A percentile compares a stretch with the other conserved stretches of the same genome.
phyloP scores from a whole-genome alignment of 2,797 vertebrate genomes.

The Trachurus trachurus region DNA sequence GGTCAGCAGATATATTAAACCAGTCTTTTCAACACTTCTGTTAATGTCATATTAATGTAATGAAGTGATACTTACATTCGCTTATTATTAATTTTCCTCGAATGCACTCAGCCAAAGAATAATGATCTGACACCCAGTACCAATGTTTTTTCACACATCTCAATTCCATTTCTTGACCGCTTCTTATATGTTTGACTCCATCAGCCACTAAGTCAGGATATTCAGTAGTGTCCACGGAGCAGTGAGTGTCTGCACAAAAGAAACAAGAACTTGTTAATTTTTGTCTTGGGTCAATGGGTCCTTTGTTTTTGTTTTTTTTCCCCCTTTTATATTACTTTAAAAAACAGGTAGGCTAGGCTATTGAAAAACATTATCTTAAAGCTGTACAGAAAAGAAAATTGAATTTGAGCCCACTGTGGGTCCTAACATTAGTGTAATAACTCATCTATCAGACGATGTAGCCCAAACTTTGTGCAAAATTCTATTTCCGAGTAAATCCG shows the following conservation, averaged over 20 bases:
- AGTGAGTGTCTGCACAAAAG: slow-evolving; percentile 47
- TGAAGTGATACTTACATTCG: slow-evolving; percentile 41
- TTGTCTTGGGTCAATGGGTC: no score
- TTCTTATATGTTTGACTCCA: fast-evolving
- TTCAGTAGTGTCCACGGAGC: background rate
- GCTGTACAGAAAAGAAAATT: no score
- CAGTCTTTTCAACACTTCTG: no score
- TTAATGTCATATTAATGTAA: background rate
- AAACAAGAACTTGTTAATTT: background rate
- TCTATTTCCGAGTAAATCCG: no score
- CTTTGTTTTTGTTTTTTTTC: no score
- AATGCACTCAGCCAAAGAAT: fast-evolving
- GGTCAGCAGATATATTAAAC: background rate
- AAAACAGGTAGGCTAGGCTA: no score
- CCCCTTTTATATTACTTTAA: no score
- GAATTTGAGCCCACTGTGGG: no score
- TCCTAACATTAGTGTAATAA: no score
- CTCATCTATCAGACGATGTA: no score
- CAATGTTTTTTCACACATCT: fast-evolving
- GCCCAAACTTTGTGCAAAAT: no score
- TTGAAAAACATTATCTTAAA: no score
- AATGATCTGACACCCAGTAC: fast-evolving
- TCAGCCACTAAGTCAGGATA: fast-evolving
- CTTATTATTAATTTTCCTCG: fast-evolving
- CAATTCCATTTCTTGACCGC: fast-evolving